phyloP scores from a whole-genome alignment of 2,113 vertebrate genomes.

The Nansenia antarctica region DNA sequence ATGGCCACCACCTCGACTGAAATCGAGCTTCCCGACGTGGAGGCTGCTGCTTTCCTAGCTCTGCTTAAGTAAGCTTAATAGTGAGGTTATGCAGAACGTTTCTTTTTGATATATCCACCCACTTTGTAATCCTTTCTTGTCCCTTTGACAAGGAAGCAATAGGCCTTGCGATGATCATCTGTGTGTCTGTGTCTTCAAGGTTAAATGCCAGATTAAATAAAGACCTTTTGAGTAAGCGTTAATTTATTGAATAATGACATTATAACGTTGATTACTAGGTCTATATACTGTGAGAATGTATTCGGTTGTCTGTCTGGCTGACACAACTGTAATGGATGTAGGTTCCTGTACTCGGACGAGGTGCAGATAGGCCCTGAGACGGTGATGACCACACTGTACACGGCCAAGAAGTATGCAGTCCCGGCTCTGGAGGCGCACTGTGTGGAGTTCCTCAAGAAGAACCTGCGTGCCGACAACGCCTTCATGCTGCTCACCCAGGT shows the following conservation, averaged over 20 bases:
- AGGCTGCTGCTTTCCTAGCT: conserved; percentile 87
- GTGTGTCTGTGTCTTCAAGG: neutral
- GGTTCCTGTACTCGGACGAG: conserved; percentile 89
- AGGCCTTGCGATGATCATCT: too few relatives aligned
- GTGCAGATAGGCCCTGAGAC: conserved; percentile 91
- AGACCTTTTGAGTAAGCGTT: neutral
- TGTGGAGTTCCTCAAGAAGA: conserved; percentile 89
- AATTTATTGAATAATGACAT: neutral
- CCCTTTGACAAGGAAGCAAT: neutral
- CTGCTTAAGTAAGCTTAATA: conserved; percentile 83
- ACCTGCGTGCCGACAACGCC: conserved; percentile 85
- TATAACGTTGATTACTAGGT: neutral
- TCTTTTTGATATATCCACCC: too few relatives aligned
- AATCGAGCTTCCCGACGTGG: conserved; percentile 88
- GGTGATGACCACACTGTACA: conserved; percentile 91
- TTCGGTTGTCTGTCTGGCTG: conserved; percentile 8
- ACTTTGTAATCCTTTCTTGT: neutral
- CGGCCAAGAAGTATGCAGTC: conserved; percentile 89
- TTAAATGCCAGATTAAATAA: neutral
- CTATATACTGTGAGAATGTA: neutral
- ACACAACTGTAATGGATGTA: conserved; percentile 33
- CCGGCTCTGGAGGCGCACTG: conserved; percentile 88
- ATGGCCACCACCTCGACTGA: conserved; percentile 91
- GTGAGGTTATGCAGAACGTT: neutral
- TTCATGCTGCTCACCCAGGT: conserved; percentile 92